phyloP scores from a whole-genome alignment of 2,113 vertebrate genomes.

The Oreochromis tanganicae region DNA sequence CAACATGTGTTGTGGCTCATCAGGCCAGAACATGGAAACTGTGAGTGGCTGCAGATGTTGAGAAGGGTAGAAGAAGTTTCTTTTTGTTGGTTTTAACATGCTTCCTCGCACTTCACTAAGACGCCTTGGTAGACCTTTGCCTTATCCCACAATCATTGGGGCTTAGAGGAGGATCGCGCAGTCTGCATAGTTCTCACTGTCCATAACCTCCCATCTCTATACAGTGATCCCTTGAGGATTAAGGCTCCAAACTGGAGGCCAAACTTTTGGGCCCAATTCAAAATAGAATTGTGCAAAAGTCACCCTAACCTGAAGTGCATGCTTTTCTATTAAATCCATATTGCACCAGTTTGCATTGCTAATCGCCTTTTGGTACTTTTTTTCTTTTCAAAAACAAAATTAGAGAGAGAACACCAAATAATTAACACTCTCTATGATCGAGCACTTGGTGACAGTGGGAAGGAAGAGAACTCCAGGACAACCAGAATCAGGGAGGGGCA shows the following conservation, averaged over 20 bases:
- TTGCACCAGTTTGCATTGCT: rapidly evolving
- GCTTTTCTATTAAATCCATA: background rate
- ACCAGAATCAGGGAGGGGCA: background rate
- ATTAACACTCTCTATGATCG: background rate
- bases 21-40: constrained; percentile 69
- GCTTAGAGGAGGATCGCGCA: constrained; percentile 29
- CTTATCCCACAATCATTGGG: constrained; percentile 41
- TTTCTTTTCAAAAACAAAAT: background rate
- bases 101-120: constrained; percentile 12
- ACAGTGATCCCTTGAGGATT: constrained; percentile 26
- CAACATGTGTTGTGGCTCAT: constrained; percentile 69
- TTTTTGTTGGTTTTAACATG: constrained; percentile 9
- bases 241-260: background rate
- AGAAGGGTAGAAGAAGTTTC: constrained; percentile 5
- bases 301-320: background rate
- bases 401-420: background rate
- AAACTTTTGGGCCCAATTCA: background rate
- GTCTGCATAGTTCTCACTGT: constrained; percentile 26
- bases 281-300: background rate
- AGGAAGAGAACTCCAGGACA: background rate
- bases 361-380: background rate
- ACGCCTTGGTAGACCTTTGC: constrained; percentile 26
- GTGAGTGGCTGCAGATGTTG: constrained; percentile 68
- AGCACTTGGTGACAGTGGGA: background rate
- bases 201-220: constrained; percentile 12